These are phyloP conservation scores for Eutrigla gurnardus DNA, from an alignment of 2,797 vertebrate genomes.

Conservation along the genomic window DNA sequence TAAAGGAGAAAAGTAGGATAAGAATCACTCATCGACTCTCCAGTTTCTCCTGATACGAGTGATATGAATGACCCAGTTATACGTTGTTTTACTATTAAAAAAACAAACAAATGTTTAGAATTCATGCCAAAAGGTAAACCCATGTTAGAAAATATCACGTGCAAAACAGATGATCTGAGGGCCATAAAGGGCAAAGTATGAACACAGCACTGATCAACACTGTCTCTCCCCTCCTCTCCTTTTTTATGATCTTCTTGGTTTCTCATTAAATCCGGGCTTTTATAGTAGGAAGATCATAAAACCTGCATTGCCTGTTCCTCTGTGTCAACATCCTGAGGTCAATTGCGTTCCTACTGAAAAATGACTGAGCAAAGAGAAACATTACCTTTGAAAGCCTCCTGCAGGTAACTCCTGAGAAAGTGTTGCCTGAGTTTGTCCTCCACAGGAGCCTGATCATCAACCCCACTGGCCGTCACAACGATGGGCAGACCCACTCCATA, in stretches of 20 bases:
- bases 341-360: constrained; percentile 13
- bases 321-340: constrained; percentile 26
- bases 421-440: constrained; percentile 89
- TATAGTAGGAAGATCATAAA: constrained; percentile 63
- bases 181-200: constrained; percentile 47
- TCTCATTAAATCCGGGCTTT: constrained; percentile 53
- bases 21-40: neutral
- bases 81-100: neutral
- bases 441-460: constrained; percentile 88
- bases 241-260: constrained; percentile 71
- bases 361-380: neutral
- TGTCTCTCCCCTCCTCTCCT: neutral
- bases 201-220: constrained; percentile 20
- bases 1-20: neutral
- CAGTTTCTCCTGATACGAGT: neutral
- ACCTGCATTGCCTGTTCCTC: constrained; percentile 15
- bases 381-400: constrained; percentile 93
- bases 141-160: constrained; percentile 3
- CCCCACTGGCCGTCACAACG: constrained; percentile 91
- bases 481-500: constrained; percentile 86
- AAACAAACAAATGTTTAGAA: neutral
- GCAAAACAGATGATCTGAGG: constrained; percentile 1
- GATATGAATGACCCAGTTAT: neutral
- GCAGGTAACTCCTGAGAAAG: constrained; percentile 89
- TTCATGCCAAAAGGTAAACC: neutral